Conservation (phyloP, 2,888 invertebrate genomes). For the Tetropium fuscum region DNA sequence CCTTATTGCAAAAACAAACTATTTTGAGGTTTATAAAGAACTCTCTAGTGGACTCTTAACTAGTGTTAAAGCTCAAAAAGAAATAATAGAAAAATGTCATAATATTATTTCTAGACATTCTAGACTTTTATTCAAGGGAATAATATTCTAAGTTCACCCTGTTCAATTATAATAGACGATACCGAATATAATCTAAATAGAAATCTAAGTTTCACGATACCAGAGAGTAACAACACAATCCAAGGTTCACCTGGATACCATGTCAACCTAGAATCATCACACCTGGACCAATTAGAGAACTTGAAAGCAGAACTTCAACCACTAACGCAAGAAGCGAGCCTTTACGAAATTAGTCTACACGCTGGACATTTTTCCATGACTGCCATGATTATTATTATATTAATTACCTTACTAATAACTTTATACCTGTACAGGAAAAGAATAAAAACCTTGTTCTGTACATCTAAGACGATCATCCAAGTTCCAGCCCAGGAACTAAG, state of each 20-base stretch:
- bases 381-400: neutral
- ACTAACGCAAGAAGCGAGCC: neutral
- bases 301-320: neutral
- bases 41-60: neutral
- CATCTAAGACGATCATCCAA: conserved; percentile 7
- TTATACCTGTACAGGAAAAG: conserved; percentile 5
- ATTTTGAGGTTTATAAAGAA: conserved; percentile 1
- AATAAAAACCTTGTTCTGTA: conserved; percentile 11
- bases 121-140: conserved; percentile 1
- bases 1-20: neutral
- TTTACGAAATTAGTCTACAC: neutral
- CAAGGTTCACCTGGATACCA: neutral
- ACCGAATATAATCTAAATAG: neutral
- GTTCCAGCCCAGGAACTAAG: conserved; percentile 2
- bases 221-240: neutral
- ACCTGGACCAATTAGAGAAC: neutral
- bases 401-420: neutral
- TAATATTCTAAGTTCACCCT: neutral
- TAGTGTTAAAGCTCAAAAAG: neutral
- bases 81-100: conserved; percentile 1
- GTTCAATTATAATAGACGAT: neutral
- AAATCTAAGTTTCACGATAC: neutral
- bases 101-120: neutral
- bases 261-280: neutral
- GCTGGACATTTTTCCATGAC: conserved; percentile 3